Evolutionary conservation across 2,113 vertebrate genomes (phyloP).

Genomic region (Delphinapterus leucas): DNA sequence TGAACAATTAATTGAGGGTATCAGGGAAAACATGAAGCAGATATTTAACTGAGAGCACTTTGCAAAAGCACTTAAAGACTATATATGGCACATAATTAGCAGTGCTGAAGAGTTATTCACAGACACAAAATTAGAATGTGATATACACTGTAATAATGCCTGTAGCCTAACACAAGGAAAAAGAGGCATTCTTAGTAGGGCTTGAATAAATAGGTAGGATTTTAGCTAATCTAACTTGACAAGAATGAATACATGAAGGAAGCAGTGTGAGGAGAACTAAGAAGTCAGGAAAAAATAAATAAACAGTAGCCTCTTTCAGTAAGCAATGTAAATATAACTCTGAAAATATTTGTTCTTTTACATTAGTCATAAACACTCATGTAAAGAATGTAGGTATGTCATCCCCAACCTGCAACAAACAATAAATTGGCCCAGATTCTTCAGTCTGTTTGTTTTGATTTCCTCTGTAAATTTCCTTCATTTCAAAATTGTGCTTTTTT

Average conservation of each 20-base stretch:
- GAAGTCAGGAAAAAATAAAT: neutral
- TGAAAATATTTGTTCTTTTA: neutral
- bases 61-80: neutral
- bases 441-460: neutral
- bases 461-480: neutral
- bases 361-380: neutral
- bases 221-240: slow-evolving; percentile 1
- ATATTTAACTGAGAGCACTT: neutral
- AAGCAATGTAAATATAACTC: slow-evolving; percentile 15
- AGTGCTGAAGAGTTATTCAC: neutral
- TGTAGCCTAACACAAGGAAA: neutral
- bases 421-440: neutral
- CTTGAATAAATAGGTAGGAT: neutral
- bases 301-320: neutral
- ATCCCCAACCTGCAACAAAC: neutral
- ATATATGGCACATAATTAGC: neutral
- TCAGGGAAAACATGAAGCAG: neutral
- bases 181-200: neutral
- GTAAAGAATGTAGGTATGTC: neutral
- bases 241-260: neutral
- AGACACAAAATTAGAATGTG: neutral
- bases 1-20: neutral
- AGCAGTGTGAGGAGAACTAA: neutral
- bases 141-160: neutral
- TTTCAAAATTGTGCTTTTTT: neutral